These are phyloP conservation scores for Thunnus albacares DNA, from an alignment of 2,797 vertebrate species.

Conservation along the genomic window DNA sequence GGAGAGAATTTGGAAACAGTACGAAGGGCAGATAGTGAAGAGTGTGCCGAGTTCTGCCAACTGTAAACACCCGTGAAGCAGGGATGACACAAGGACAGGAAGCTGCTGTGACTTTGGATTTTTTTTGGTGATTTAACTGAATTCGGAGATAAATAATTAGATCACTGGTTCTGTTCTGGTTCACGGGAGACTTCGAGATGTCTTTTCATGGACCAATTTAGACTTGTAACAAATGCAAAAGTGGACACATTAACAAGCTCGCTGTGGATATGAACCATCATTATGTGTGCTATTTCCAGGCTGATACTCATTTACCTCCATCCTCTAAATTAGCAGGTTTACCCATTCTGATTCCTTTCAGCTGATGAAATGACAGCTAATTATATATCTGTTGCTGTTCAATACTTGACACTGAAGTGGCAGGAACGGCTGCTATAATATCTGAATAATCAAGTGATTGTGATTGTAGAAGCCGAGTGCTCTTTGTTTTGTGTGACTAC, in stretches of 20 bases:
- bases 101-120: background rate
- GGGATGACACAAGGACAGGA: background rate
- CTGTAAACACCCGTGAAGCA: background rate
- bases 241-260: background rate
- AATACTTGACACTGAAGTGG: background rate
- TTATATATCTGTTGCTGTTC: conserved; percentile 9
- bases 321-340: background rate
- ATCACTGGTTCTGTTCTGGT: conserved; percentile 10
- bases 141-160: conserved; percentile 27
- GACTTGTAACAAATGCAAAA: background rate
- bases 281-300: background rate
- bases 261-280: background rate
- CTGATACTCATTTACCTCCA: background rate
- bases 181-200: background rate
- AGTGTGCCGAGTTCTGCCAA: background rate
- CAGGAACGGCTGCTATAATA: background rate
- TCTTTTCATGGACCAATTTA: conserved; percentile 25
- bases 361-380: conserved; percentile 30
- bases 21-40: conserved; percentile 5
- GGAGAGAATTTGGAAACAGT: background rate
- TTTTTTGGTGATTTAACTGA: conserved; percentile 8
- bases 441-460: background rate
- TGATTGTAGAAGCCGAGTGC: background rate
- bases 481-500: background rate
- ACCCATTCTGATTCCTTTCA: background rate